phyloP scores from a whole-genome alignment of 2,888 invertebrate genomes.

The Sesia bembeciformis region DNA sequence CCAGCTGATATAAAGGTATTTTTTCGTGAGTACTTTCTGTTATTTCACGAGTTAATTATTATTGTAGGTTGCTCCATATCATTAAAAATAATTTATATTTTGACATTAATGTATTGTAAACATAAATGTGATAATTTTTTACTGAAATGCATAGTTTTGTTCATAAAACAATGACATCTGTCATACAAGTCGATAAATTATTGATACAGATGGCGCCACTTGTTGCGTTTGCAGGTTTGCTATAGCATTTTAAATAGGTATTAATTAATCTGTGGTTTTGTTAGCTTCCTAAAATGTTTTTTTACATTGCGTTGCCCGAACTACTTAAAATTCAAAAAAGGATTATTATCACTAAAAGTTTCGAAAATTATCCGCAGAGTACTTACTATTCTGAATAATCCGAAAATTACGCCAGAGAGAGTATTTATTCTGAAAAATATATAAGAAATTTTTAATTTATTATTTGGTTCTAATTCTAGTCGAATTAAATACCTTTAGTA shows the following conservation, averaged over 20 bases:
- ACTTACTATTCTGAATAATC: too few species aligned
- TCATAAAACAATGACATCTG: constrained; percentile 19
- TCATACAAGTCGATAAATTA: constrained; percentile 12
- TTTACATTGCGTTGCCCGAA: neutral
- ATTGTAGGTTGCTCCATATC: too few species aligned
- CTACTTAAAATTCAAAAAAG: too few species aligned
- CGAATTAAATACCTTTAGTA: too few species aligned
- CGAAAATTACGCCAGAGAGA: too few species aligned
- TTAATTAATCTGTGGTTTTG: neutral
- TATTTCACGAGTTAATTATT: neutral
- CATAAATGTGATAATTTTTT: constrained; percentile 3
- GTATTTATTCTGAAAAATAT: too few species aligned
- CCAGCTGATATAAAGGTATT: constrained; percentile 43
- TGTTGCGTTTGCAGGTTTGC: neutral
- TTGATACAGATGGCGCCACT: constrained; percentile 7
- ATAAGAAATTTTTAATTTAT: too few species aligned
- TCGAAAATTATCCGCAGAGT: too few species aligned
- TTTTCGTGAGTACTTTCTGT: constrained; percentile 28
- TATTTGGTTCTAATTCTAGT: too few species aligned
- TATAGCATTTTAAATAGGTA: neutral
- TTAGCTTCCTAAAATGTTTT: neutral
- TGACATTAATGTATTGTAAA: neutral
- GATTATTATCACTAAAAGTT: too few species aligned
- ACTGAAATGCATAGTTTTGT: neutral
- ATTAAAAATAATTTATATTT: too few species aligned